Percentiles rank a stretch among this genome's conserved stretches.
Conservation (phyloP, 2,888 invertebrate genomes). For the Macrophya annulata region DNA sequence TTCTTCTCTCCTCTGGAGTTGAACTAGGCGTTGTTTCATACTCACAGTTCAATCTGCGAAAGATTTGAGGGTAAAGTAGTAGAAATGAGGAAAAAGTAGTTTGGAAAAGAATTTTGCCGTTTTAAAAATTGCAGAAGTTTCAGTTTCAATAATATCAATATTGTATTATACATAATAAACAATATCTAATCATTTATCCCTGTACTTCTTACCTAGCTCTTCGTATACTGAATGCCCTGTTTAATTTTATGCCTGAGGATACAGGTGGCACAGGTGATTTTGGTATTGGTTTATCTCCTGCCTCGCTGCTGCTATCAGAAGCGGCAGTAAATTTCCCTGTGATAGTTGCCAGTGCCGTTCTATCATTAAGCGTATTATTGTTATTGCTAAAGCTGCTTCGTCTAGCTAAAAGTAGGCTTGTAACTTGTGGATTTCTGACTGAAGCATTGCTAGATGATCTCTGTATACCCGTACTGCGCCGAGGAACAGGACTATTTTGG, state of each 20-base stretch:
- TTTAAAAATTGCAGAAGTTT: neutral
- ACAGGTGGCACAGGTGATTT: conserved; percentile 62
- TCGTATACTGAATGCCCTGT: conserved; percentile 73
- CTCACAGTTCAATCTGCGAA: conserved; percentile 68
- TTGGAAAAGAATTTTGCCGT: neutral
- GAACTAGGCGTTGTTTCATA: conserved; percentile 74
- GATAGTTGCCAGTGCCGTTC: conserved; percentile 53
- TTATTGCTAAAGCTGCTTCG: conserved; percentile 73
- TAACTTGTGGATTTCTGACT: conserved; percentile 73
- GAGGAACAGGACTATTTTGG: conserved; percentile 68
- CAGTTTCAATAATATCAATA: neutral
- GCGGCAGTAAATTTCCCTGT: conserved; percentile 65
- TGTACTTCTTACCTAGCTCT: conserved; percentile 66
- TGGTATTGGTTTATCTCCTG: conserved; percentile 68
- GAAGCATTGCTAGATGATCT: conserved; percentile 80
- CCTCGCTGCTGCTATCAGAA: conserved; percentile 73
- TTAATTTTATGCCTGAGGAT: conserved; percentile 73
- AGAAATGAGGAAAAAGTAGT: neutral
- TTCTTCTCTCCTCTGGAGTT: conserved; percentile 72
- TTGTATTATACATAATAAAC: neutral
- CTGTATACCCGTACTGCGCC: conserved; percentile 73
- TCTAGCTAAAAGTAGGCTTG: conserved; percentile 64
- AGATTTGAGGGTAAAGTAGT: neutral
- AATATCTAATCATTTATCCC: neutral
- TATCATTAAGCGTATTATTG: conserved; percentile 63